Base-by-base conservation (phyloP, 2,113 vertebrate species). In the Protomyctophum bolini region DNA sequence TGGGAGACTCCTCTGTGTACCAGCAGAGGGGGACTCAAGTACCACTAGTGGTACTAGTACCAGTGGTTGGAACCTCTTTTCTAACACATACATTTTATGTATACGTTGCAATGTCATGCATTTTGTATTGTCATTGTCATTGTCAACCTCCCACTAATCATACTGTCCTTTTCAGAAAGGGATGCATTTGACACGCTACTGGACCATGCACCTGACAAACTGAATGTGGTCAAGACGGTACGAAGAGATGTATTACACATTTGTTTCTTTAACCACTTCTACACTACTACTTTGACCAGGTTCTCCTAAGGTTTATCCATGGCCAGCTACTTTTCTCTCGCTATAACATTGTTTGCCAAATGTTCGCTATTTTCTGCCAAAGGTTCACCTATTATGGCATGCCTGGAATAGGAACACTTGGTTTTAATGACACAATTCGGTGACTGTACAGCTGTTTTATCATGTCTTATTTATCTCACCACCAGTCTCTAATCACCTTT, bases 101-200 rank as follows among this genome's bases (percentile, higher is more conserved):
- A 21, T 21, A 21, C 21, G 21, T 21, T 21, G 21, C 21, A 21
- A 1, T 21, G 21, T 21, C 21, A 21, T 21, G 21, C 21, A 2
- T 21, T 21, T 21, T 21, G 21, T 2, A 63, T 50, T 52, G 1
- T 48, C 0, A 0, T 63, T 48, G 4, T 49, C 46, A 63, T 63
- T 63, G 9, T 76, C 56, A 41, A 6, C 5, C 33, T 41, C 33
- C 51, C 49, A 58, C 10, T 56, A 4, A 1, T 33, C 29, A 66
- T 3, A 0, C 41, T 29, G 21, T 47, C 67, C 54, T 86, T 87
- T 64, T 62, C 91, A 99, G 98, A 99, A 85, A 93, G 97, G 21
- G 98, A 99, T n/a, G 98, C 97, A 0, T 99, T 99, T 21, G 97
- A 99, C 87, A 99, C 98, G n/a, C 86, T 99, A 80, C 92, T 99